Percentiles rank a stretch among this genome's conserved stretches.
Evolutionary conservation across 2,888 invertebrate species (phyloP).

Genomic region (Opisthograptis luteolata): DNA sequence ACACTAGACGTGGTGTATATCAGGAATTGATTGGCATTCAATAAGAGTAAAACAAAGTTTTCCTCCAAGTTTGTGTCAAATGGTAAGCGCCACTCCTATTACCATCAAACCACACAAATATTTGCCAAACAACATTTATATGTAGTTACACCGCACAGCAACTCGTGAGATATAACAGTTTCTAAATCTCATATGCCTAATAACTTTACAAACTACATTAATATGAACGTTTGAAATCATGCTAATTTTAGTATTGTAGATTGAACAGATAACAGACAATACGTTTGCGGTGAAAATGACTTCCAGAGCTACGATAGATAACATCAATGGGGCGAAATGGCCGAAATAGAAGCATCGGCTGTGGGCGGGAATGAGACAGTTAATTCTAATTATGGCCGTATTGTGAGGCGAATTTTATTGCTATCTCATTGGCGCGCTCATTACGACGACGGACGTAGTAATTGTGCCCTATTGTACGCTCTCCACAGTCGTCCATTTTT

Average conservation of each 20-base stretch:
- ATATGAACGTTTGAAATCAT: neutral
- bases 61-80: no score
- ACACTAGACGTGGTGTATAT: no score
- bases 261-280: constrained; percentile 19
- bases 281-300: constrained; percentile 29
- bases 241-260: constrained; percentile 9
- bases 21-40: no score
- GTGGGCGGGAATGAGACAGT: constrained; percentile 80
- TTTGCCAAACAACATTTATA: no score
- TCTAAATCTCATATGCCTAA: no score
- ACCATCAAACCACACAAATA: no score
- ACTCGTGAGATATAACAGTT: no score
- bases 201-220: neutral
- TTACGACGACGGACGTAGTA: constrained; percentile 61
- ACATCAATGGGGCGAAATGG: constrained; percentile 55
- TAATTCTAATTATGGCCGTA: constrained; percentile 81
- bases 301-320: constrained; percentile 47
- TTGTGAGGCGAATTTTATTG: constrained; percentile 81
- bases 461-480: constrained; percentile 76
- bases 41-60: no score
- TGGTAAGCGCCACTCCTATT: no score
- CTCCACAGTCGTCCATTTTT: constrained; percentile 64
- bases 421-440: constrained; percentile 80
- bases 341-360: constrained; percentile 68
- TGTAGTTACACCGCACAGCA: no score